Conservation (phyloP, 2,113 vertebrate genomes). For the Amphiprion percula region DNA sequence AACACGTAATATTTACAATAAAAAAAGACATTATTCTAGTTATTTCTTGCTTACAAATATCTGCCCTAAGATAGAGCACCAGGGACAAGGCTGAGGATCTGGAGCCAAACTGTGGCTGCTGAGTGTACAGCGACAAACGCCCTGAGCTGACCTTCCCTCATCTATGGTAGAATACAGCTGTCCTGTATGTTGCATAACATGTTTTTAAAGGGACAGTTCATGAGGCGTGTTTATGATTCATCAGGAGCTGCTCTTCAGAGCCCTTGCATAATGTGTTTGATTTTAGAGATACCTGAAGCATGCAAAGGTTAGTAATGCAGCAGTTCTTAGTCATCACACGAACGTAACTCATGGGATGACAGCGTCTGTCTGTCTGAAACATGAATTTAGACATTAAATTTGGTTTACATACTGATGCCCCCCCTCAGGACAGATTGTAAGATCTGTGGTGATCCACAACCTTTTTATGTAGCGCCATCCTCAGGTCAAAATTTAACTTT, state of each 20-base stretch:
- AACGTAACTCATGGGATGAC: no score
- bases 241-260: neutral
- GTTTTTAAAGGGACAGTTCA: slow-evolving; percentile 22
- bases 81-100: neutral
- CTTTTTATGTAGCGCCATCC: neutral
- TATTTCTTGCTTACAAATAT: slow-evolving; percentile 1
- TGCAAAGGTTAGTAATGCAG: neutral
- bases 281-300: slow-evolving; percentile 11
- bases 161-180: slow-evolving; percentile 8
- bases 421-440: neutral
- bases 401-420: no score
- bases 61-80: slow-evolving; percentile 19
- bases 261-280: neutral
- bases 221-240: neutral
- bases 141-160: neutral
- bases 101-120: slow-evolving; percentile 25
- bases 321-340: neutral
- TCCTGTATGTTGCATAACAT: slow-evolving; percentile 22
- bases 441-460: neutral
- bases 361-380: no score
- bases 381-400: no score
- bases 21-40: slow-evolving; percentile 13
- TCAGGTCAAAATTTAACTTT: neutral
- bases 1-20: slow-evolving; percentile 20
- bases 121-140: neutral